Percentiles rank a stretch among this genome's conserved stretches.
Conservation (phyloP, 37 sponge, comb jelly and placozoan species). For the Haliclona indistincta region DNA sequence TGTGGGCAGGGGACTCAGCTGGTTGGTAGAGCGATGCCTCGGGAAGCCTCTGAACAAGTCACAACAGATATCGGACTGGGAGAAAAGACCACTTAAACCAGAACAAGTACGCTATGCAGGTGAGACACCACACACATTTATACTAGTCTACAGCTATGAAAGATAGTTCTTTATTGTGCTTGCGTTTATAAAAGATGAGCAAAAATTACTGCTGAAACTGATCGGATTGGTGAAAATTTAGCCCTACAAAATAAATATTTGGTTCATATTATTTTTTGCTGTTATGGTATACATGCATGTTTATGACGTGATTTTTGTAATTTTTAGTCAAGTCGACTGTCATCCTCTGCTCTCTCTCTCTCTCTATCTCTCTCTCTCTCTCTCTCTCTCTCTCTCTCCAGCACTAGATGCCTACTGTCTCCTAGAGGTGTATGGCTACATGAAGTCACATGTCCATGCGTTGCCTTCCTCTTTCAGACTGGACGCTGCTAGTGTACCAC, state of each 20-base stretch:
- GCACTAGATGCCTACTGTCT: slow-evolving; percentile 91
- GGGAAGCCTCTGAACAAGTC: slow-evolving; percentile 90
- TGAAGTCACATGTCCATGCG: slow-evolving; percentile 16
- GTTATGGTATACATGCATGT: no score
- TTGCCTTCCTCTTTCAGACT: no score
- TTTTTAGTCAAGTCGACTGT: neutral
- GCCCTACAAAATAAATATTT: no score
- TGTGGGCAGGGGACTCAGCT: slow-evolving; percentile 46
- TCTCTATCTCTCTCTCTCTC: neutral
- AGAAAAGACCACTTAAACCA: slow-evolving; percentile 64
- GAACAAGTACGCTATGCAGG: slow-evolving; percentile 83
- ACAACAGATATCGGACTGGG: slow-evolving; percentile 91
- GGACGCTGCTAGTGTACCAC: no score
- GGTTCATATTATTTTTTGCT: no score
- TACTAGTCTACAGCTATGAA: no score
- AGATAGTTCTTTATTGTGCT: no score
- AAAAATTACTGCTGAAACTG: no score
- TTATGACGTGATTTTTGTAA: no score
- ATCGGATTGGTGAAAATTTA: no score
- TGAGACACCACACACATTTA: slow-evolving; percentile 2
- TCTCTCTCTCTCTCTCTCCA: slow-evolving; percentile 9
- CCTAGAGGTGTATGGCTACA: slow-evolving; percentile 60
- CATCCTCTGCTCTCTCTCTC: neutral
- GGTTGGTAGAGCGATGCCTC: slow-evolving; percentile 61
- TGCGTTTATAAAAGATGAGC: no score